Conservation (phyloP, 2,113 vertebrate species). For the Marcusenius ussheri region DNA sequence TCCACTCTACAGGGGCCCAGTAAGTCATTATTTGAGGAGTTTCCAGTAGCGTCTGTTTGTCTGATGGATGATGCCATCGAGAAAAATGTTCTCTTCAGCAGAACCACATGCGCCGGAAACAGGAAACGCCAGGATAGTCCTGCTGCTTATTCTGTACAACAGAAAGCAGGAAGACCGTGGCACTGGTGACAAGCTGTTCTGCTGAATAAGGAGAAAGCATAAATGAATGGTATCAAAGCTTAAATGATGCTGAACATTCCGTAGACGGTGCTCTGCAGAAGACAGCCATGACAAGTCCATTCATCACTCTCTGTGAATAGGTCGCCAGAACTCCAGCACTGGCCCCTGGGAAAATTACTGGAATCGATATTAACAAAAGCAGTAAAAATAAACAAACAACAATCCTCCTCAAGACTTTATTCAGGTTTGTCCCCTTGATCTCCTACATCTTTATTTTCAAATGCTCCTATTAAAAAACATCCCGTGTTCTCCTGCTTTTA, state of each 20-base stretch:
- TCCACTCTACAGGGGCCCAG: not conserved
- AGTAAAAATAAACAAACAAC: not conserved
- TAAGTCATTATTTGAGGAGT: conserved; percentile 4
- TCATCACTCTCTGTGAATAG: conserved; percentile 17
- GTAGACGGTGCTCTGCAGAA: not conserved
- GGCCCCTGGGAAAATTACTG: conserved; percentile 2
- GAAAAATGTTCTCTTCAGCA: not conserved
- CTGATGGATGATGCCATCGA: not conserved
- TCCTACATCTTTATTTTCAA: not conserved
- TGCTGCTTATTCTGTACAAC: not conserved
- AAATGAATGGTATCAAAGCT: not conserved
- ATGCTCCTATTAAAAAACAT: not conserved
- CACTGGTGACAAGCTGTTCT: not conserved
- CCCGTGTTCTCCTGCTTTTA: not conserved
- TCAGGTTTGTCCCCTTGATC: not conserved
- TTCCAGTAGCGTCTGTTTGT: not conserved
- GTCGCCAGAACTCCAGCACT: not conserved
- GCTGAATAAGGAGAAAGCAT: not conserved
- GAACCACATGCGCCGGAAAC: not conserved
- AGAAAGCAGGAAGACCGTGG: not conserved
- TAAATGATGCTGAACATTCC: not conserved
- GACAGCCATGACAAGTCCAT: not conserved
- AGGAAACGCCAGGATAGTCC: not conserved
- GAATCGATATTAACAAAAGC: conserved; percentile 20
- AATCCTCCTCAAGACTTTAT: not conserved